Evolutionary conservation across 2,113 vertebrate genomes (phyloP).

Genomic region (Chelonoidis abingdonii): DNA sequence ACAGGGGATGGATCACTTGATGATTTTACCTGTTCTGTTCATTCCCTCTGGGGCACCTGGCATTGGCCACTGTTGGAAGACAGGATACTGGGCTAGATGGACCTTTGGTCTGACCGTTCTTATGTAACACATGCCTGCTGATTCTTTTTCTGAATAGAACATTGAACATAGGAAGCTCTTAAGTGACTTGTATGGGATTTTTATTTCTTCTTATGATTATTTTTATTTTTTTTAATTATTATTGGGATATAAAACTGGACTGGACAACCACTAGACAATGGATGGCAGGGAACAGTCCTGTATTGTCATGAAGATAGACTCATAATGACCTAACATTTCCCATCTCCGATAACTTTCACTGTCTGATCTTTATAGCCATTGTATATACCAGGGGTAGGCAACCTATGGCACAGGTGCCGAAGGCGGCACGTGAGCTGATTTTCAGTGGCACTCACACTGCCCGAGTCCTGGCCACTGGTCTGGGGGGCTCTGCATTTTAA

Average conservation of each 20-base stretch:
- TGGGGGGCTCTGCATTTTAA: no score
- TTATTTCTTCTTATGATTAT: not conserved
- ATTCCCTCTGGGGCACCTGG: no score
- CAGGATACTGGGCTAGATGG: no score
- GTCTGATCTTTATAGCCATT: not conserved
- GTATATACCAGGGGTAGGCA: not conserved
- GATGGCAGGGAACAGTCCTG: accelerated
- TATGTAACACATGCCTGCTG: not conserved
- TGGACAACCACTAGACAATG: not conserved
- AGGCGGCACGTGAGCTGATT: no score
- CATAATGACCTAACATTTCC: not conserved
- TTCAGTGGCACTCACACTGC: no score
- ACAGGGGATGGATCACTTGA: no score
- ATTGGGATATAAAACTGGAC: not conserved
- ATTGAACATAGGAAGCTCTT: not conserved
- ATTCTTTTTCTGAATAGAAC: not conserved
- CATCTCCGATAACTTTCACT: not conserved
- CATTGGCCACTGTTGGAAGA: no score
- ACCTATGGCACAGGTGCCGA: no score
- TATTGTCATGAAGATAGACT: not conserved
- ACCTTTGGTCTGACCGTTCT: no score
- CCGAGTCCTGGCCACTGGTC: no score
- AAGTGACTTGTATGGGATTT: accelerated
- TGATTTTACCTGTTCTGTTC: no score
- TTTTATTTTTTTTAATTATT: not conserved